Base-by-base conservation (phyloP, 2,888 invertebrate species). In the Ferdinandea cuprea region DNA sequence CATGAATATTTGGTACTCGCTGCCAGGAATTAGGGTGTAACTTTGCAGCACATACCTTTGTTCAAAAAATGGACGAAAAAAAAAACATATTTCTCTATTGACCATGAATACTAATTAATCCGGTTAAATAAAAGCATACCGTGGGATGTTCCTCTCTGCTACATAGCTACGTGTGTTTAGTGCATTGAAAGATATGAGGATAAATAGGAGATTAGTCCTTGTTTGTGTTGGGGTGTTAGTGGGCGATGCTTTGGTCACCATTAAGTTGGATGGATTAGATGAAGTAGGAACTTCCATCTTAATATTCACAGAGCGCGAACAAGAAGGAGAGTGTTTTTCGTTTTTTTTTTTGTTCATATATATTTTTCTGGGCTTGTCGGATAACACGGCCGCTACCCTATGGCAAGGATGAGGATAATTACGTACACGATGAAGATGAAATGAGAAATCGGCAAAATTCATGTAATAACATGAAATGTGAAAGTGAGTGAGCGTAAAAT, bases 101-200 rank as follows among this genome's bases (percentile, higher is more conserved):
- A 86, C 85, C 85, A 86, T 86, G 85, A 85, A 86, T 86, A 85
- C 85, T 86, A 86, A 86, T 86, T 86, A 86, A 86, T 86, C 85
- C 78, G 73, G 74, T 66, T 71, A 80, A 84, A 86, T 85, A 85
- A 85, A 86, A 78, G 74, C 71, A 42, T 59, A 58, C 73, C 48
- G 30, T 50, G 40, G 28, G 42, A 58, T 56, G 32, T n/a, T n/a
- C n/a, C n/a, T n/a, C n/a, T n/a, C 35, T 2, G 37, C 21, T 50
- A 65, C 13, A 19, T 8, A 30, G 56, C 52, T 81, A 77, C 72
- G 83, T 78, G 68, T 73, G 50, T 58, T 48, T 78, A 68, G 54
- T 83, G 73, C 77, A 71, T 72, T 56, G 73, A 46, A 78, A 85
- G 85, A 85, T 85, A 85, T 85, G 85, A 81, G 77, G 68, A 85